A percentile compares a stretch with the other conserved stretches of the same genome.
Evolutionary conservation across 1,140 invertebrate species (phyloP).

Genomic region (Heliconius melpomene): DNA sequence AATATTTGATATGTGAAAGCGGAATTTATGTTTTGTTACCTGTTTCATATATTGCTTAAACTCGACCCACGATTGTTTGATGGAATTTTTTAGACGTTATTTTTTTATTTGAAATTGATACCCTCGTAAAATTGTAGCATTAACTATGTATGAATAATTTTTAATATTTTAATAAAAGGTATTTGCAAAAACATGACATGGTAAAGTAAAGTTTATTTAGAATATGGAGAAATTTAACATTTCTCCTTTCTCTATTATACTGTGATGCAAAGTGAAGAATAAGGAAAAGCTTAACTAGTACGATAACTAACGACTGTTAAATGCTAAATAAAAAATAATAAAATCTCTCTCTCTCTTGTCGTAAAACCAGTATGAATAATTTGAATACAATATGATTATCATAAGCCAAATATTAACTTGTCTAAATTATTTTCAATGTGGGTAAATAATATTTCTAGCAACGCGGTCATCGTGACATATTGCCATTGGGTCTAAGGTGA

Average conservation of each 20-base stretch:
- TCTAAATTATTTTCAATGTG: not conserved
- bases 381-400: not conserved
- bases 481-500: not conserved
- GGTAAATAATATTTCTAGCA: not conserved
- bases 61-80: not conserved
- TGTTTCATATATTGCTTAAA: not conserved
- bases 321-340: not conserved
- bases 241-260: too few species aligned
- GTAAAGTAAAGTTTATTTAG: too few species aligned
- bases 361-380: slow-evolving; percentile 2
- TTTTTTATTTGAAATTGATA: not conserved
- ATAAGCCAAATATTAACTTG: slow-evolving; percentile 6
- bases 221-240: too few species aligned
- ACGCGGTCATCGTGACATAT: not conserved
- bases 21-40: slow-evolving; percentile 12
- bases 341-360: not conserved
- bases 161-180: too few species aligned
- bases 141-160: too few species aligned
- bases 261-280: too few species aligned
- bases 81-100: not conserved
- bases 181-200: too few species aligned
- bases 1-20: slow-evolving; percentile 10
- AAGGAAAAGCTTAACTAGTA: not conserved
- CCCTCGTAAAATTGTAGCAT: not conserved
- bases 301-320: not conserved